phyloP scores from a whole-genome alignment of 2,797 vertebrate genomes.

The Poecilia gillii region DNA sequence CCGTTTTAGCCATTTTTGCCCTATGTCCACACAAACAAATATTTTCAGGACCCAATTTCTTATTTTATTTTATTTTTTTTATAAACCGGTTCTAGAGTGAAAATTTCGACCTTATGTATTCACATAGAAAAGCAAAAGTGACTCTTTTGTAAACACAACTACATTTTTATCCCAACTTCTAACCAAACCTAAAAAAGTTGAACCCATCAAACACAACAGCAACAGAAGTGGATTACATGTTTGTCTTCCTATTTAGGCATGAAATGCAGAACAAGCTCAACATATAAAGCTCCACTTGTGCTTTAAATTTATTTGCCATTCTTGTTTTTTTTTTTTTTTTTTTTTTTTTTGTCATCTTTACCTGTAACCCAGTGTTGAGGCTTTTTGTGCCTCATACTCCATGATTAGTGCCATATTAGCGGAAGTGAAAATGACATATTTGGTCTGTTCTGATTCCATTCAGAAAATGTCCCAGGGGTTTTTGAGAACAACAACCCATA shows the following conservation, averaged over 20 bases:
- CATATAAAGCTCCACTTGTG: neutral
- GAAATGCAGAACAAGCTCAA: neutral
- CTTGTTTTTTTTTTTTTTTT: neutral
- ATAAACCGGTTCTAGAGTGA: neutral
- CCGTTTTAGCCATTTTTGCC: neutral
- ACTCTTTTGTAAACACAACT: neutral
- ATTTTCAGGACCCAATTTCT: neutral
- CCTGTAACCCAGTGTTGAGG: neutral
- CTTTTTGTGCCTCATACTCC: neutral
- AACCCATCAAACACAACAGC: neutral
- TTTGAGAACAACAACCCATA: neutral
- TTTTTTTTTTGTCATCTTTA: neutral
- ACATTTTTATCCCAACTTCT: neutral
- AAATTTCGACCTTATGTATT: neutral
- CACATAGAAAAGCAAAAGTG: neutral
- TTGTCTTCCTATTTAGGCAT: neutral
- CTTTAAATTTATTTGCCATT: neutral
- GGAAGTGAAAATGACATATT: neutral
- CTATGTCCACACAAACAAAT: neutral
- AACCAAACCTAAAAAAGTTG: neutral
- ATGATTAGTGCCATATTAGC: neutral
- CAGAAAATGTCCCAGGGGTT: neutral
- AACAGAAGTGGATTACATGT: neutral
- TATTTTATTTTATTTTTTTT: neutral
- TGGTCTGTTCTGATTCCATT: neutral